Evolutionary conservation across 1,140 invertebrate genomes (phyloP).

Genomic region (Lasaia peninsularis): DNA sequence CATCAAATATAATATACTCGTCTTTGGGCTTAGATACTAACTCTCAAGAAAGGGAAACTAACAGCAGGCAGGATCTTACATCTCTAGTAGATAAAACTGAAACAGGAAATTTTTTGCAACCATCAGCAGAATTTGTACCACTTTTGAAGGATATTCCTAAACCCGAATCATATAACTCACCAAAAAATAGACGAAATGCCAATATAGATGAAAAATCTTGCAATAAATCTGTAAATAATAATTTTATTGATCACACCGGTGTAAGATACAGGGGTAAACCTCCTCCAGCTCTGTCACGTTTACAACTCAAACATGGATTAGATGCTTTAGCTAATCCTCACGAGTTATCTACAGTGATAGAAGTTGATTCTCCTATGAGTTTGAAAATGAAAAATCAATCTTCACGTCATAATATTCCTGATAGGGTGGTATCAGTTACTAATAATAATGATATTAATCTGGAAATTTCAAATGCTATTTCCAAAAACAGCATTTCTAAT

Average conservation of each 20-base stretch:
- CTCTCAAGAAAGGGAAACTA: constrained; percentile 17
- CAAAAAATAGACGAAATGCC: constrained; percentile 18
- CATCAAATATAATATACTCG: constrained; percentile 6
- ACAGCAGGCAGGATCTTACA: constrained; percentile 12
- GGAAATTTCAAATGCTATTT: neutral
- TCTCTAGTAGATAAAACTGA: constrained; percentile 18
- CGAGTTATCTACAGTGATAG: constrained; percentile 82
- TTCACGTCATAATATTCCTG: constrained; percentile 29
- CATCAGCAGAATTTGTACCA: constrained; percentile 35
- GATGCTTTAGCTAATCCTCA: constrained; percentile 69
- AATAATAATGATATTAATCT: constrained; percentile 5
- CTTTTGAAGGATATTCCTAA: constrained; percentile 54
- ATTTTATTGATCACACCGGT: constrained; percentile 21
- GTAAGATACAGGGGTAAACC: constrained; percentile 52
- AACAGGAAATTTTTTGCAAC: constrained; percentile 10
- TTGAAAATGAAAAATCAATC: constrained; percentile 50
- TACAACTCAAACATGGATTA: constrained; percentile 49
- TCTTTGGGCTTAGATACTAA: constrained; percentile 6
- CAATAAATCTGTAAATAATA: constrained; percentile 19
- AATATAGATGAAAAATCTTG: constrained; percentile 17
- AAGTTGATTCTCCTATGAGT: constrained; percentile 80
- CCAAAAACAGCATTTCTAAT: neutral
- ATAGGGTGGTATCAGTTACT: neutral
- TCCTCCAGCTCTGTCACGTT: constrained; percentile 53
- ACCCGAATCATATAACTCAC: constrained; percentile 32